These are phyloP conservation scores for Pachyrhynchus sulphureomaculatus DNA, from an alignment of 1,140 invertebrate genomes.

Conservation along the genomic window DNA sequence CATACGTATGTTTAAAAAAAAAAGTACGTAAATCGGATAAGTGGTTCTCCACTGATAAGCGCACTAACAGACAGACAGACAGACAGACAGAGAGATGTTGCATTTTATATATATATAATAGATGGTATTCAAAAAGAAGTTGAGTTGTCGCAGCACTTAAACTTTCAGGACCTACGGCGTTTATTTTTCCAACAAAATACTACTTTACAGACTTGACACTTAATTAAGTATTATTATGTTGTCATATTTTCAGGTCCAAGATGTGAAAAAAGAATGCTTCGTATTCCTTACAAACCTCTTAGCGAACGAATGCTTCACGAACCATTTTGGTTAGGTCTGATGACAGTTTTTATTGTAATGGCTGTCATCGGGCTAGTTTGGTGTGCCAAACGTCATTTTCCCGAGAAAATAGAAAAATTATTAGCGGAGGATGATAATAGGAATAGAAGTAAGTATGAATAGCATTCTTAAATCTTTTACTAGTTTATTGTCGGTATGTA, in stretches of 20 bases:
- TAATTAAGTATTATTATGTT: too few relatives aligned
- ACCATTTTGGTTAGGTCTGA: slow-evolving; percentile 79
- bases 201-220: too few relatives aligned
- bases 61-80: too few relatives aligned
- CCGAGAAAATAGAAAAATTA: slow-evolving; percentile 79
- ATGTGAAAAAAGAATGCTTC: slow-evolving; percentile 63
- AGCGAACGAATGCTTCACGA: slow-evolving; percentile 77
- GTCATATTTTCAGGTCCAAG: slow-evolving; percentile 39
- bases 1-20: too few relatives aligned
- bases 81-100: too few relatives aligned
- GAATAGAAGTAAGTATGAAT: slow-evolving; percentile 54
- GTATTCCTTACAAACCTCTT: slow-evolving; percentile 69
- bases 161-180: too few relatives aligned
- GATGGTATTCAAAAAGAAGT: too few relatives aligned
- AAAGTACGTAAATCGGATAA: too few relatives aligned
- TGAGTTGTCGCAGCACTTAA: too few relatives aligned
- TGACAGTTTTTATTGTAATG: slow-evolving; percentile 75
- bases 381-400: slow-evolving; percentile 79
- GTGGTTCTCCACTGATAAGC: too few relatives aligned
- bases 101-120: too few relatives aligned
- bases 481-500: background rate
- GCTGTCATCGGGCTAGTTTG: slow-evolving; percentile 72
- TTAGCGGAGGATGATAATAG: slow-evolving; percentile 76
- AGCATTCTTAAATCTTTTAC: slow-evolving; percentile 39
- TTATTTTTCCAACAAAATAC: too few relatives aligned